Evolutionary conservation across 2,113 vertebrate species (phyloP).

Genomic region (Pavo muticus): DNA sequence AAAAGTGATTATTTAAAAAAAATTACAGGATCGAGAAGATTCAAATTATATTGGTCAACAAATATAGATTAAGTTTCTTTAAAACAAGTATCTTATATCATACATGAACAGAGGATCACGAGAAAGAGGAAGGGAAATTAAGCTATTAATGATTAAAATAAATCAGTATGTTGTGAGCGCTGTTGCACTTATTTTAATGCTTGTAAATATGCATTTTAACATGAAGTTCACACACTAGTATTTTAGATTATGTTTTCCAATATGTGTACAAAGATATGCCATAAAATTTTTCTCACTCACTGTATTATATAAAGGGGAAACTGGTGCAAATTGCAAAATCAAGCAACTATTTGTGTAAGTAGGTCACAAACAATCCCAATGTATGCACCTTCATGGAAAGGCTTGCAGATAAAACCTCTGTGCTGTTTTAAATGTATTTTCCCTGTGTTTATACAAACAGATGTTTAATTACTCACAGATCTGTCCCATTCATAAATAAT

Average conservation of each 20-base stretch:
- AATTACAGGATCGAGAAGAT: conserved; percentile 7
- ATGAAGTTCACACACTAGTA: not conserved
- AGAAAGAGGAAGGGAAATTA: conserved; percentile 31
- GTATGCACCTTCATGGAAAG: not conserved
- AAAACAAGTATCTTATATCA: conserved; percentile 4
- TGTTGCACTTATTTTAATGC: not conserved
- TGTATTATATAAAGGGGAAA: not conserved
- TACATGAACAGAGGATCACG: not conserved
- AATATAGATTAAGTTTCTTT: conserved; percentile 6
- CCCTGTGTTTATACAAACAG: not conserved
- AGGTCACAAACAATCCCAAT: not conserved
- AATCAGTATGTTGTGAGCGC: conserved; percentile 7
- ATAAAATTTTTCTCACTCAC: not conserved
- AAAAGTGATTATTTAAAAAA: conserved; percentile 49
- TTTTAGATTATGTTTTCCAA: conserved; percentile 26
- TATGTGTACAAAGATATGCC: not conserved
- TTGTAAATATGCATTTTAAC: conserved; percentile 29
- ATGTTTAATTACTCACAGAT: not conserved
- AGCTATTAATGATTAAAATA: conserved; percentile 6
- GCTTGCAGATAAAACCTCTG: not conserved
- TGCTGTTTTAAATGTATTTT: not conserved
- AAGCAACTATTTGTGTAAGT: not conserved
- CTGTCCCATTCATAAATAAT: not conserved
- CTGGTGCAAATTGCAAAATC: not conserved
- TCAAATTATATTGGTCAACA: conserved; percentile 37